These are phyloP conservation scores for Stenichneumon culpator DNA, from an alignment of 2,888 invertebrate species.

Conservation along the genomic window DNA sequence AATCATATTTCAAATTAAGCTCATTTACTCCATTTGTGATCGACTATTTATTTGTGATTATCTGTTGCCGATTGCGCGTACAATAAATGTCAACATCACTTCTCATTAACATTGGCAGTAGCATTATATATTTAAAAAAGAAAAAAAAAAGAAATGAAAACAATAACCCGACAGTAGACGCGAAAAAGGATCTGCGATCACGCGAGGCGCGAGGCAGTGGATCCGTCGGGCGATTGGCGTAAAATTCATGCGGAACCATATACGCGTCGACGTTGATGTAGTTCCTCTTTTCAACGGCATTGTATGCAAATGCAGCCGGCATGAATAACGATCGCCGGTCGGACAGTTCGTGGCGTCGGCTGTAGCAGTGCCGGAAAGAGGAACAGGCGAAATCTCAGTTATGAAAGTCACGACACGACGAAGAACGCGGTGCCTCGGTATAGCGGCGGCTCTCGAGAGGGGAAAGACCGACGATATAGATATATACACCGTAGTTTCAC, in stretches of 20 bases:
- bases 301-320: conserved; percentile 73
- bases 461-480: conserved; percentile 7
- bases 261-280: conserved; percentile 66
- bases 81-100: neutral
- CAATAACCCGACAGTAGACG: neutral
- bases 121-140: neutral
- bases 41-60: neutral
- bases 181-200: conserved; percentile 38
- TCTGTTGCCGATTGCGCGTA: neutral
- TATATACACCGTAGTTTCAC: neutral
- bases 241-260: conserved; percentile 64
- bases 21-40: neutral
- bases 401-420: conserved; percentile 69
- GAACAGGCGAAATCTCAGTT: conserved; percentile 69
- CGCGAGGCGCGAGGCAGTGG: conserved; percentile 45
- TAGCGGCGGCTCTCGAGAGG: conserved; percentile 31
- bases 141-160: neutral
- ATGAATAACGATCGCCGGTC: conserved; percentile 67
- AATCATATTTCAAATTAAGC: neutral
- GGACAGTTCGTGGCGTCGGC: conserved; percentile 54
- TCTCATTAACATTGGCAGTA: neutral
- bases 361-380: conserved; percentile 61
- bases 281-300: conserved; percentile 70
- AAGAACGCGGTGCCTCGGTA: conserved; percentile 54
- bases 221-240: conserved; percentile 38